phyloP scores from a whole-genome alignment of 2,797 vertebrate genomes.

The Xerus rutilus region DNA sequence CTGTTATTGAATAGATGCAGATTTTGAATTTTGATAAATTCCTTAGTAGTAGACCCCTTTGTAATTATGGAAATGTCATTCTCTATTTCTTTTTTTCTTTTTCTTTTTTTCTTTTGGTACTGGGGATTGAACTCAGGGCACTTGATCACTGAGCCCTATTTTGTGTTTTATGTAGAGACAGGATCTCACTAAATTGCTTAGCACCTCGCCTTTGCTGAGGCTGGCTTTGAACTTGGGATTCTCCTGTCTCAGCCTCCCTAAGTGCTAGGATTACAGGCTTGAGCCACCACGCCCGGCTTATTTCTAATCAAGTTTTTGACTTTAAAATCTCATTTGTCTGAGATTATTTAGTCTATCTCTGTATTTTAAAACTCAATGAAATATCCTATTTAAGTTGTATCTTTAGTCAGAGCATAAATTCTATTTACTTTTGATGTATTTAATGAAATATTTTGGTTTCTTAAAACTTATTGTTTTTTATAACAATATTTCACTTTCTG shows the following conservation, averaged over 20 bases:
- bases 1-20: neutral
- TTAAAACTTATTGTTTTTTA: neutral
- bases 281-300: too few relatives aligned
- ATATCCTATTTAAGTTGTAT: neutral
- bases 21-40: conserved; percentile 35
- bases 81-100: neutral
- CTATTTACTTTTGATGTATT: neutral
- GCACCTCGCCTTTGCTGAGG: too few relatives aligned
- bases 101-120: too few relatives aligned
- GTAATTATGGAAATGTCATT: neutral
- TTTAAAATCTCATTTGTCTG: conserved; percentile 4
- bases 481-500: neutral
- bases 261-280: too few relatives aligned
- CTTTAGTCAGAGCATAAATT: neutral
- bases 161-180: too few relatives aligned
- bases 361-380: neutral
- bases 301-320: neutral
- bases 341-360: neutral
- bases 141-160: too few relatives aligned
- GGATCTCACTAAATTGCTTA: too few relatives aligned
- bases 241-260: too few relatives aligned
- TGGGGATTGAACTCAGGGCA: too few relatives aligned
- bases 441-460: neutral
- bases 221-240: too few relatives aligned
- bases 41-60: neutral